Evolutionary conservation across 2,888 invertebrate species (phyloP).

Genomic region (Ariolimax columbianus): DNA sequence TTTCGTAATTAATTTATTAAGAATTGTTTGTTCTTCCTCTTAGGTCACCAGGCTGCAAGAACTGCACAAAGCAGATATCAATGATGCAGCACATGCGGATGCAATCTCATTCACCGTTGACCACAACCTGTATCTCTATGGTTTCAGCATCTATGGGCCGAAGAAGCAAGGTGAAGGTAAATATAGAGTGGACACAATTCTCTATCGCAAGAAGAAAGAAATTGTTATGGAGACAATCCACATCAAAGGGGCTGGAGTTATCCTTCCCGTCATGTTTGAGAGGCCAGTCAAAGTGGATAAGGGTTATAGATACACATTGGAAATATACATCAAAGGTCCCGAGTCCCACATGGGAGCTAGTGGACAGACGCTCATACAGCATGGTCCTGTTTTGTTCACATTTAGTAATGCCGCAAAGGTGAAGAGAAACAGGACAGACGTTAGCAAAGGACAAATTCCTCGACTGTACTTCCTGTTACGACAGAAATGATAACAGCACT

Average conservation of each 20-base stretch:
- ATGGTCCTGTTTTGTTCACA: conserved; percentile 46
- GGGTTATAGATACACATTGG: conserved; percentile 52
- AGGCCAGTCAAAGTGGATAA: conserved; percentile 52
- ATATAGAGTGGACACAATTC: conserved; percentile 52
- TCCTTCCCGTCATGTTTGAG: conserved; percentile 55
- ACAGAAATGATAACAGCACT: conserved; percentile 9
- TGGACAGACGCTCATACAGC: conserved; percentile 38
- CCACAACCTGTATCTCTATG: conserved; percentile 52
- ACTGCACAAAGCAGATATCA: conserved; percentile 31
- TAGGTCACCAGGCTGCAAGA: conserved; percentile 53
- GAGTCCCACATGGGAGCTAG: conserved; percentile 52
- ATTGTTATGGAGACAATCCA: conserved; percentile 53
- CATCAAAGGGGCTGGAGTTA: conserved; percentile 55
- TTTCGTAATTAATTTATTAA: neutral
- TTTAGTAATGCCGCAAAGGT: conserved; percentile 52
- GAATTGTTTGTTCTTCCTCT: neutral
- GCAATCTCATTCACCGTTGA: conserved; percentile 53
- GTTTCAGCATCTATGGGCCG: conserved; percentile 55
- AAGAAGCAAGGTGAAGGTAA: conserved; percentile 52
- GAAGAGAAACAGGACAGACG: conserved; percentile 50
- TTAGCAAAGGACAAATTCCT: conserved; percentile 53
- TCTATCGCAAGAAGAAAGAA: conserved; percentile 55
- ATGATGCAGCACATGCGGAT: conserved; percentile 48
- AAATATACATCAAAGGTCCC: conserved; percentile 54
- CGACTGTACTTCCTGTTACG: conserved; percentile 51